Percentiles rank a stretch among this genome's conserved stretches.
Evolutionary conservation across 2,113 vertebrate species (phyloP).

Genomic region (Dissostichus mawsoni): DNA sequence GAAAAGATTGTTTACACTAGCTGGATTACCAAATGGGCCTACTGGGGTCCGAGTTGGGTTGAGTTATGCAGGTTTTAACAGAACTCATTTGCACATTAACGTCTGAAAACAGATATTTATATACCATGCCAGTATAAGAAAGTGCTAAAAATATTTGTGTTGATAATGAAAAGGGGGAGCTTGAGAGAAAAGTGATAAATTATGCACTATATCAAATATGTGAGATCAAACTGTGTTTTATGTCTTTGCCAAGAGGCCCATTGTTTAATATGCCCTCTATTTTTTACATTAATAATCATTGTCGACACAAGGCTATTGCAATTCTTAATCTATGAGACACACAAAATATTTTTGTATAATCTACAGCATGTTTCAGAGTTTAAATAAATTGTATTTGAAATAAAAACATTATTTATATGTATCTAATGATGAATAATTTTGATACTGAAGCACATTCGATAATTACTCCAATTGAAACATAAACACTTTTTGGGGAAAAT

Average conservation of each 20-base stretch:
- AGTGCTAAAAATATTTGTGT: too few species aligned
- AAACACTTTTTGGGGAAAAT: not conserved
- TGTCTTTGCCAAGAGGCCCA: not conserved
- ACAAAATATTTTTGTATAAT: not conserved
- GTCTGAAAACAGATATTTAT: too few species aligned
- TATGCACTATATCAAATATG: not conserved
- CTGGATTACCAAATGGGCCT: not conserved
- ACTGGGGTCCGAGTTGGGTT: too few species aligned
- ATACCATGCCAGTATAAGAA: too few species aligned
- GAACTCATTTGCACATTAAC: not conserved
- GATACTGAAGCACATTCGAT: not conserved
- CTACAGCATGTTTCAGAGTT: not conserved
- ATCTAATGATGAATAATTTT: not conserved
- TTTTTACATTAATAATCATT: not conserved
- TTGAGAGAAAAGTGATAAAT: not conserved
- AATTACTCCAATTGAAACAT: too few species aligned
- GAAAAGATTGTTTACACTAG: not conserved
- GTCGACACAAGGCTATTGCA: not conserved
- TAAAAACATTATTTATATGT: not conserved
- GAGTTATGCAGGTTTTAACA: not conserved
- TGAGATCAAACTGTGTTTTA: not conserved
- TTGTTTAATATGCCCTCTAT: not conserved
- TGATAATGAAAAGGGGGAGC: too few species aligned
- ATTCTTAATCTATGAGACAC: not conserved
- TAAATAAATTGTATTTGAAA: not conserved